Evolutionary conservation across 2,888 invertebrate genomes (phyloP).

Genomic region (Timema cristinae): DNA sequence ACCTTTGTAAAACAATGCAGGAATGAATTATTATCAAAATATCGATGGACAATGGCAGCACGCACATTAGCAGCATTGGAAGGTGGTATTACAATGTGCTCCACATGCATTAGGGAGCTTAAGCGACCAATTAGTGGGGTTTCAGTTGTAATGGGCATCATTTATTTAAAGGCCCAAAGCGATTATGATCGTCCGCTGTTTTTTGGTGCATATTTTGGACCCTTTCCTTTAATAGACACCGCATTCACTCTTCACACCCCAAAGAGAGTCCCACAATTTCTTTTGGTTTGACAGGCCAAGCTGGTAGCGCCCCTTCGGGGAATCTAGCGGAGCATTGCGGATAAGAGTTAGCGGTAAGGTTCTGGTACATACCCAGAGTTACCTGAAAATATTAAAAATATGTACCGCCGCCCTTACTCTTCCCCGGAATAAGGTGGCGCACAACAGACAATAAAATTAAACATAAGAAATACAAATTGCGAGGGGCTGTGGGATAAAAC

Average conservation of each 20-base stretch:
- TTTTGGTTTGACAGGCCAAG: neutral
- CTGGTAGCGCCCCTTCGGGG: neutral
- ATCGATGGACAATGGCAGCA: neutral
- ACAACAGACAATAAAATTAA: too few relatives aligned
- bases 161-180: neutral
- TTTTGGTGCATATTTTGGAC: neutral
- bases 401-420: too few relatives aligned
- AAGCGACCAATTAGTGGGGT: neutral
- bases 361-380: neutral
- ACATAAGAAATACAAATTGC: too few relatives aligned
- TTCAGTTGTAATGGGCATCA: constrained; percentile 1
- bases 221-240: neutral
- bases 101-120: neutral
- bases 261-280: constrained; percentile 5
- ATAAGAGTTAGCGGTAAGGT: neutral
- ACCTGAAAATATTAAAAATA: neutral
- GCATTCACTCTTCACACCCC: neutral
- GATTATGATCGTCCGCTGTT: neutral
- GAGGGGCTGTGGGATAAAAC: too few relatives aligned
- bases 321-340: neutral
- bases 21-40: neutral
- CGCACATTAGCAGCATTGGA: neutral
- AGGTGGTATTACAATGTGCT: neutral
- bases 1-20: neutral
- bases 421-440: too few relatives aligned